A percentile compares a stretch with the other conserved stretches of the same genome.
phyloP scores from a whole-genome alignment of 1,140 invertebrate genomes.

The Oryctes rhinoceros region DNA sequence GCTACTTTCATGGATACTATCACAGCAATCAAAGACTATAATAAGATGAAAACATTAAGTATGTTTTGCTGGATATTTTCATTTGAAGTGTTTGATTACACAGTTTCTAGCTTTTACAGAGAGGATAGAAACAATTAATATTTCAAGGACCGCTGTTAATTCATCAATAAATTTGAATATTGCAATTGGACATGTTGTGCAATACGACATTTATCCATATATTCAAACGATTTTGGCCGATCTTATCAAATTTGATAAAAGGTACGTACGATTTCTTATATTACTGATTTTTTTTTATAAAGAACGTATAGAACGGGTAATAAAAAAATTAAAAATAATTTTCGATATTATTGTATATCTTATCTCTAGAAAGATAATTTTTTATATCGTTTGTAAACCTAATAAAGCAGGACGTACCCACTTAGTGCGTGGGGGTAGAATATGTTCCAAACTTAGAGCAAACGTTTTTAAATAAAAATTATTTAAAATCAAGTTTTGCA shows the following conservation, averaged over 20 bases:
- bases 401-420: too few relatives aligned
- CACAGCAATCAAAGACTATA: background rate
- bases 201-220: slow-evolving; percentile 13
- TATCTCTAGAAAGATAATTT: too few relatives aligned
- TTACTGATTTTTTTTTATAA: background rate
- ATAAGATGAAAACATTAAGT: background rate
- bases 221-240: background rate
- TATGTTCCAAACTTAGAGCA: too few relatives aligned
- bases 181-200: background rate
- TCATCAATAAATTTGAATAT: background rate
- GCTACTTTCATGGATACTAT: background rate
- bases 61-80: background rate
- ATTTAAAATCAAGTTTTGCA: too few relatives aligned
- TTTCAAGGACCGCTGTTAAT: background rate
- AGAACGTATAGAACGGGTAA: background rate
- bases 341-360: too few relatives aligned
- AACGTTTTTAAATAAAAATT: too few relatives aligned
- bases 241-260: slow-evolving; percentile 19
- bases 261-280: background rate
- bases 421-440: too few relatives aligned
- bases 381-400: too few relatives aligned
- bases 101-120: background rate
- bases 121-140: background rate
- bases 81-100: background rate
- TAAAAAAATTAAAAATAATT: too few relatives aligned